Base-by-base conservation (phyloP, 2,888 invertebrate genomes). In the Clunio marinus region DNA sequence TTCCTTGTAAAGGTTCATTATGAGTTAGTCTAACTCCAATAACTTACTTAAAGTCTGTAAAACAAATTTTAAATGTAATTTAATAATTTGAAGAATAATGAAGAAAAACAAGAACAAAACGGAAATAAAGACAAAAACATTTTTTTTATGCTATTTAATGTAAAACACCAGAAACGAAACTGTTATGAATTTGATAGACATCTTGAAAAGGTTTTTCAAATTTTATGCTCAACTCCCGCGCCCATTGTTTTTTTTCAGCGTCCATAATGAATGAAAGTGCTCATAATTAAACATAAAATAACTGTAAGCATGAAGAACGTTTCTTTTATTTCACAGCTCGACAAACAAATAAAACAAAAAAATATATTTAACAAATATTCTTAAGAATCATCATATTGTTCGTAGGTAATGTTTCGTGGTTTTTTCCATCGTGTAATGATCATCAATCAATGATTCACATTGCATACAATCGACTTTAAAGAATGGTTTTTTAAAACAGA, bases 281-380 rank as follows among this genome's bases (percentile, higher is more conserved):
- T 17, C 8, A 7, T 51, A 51, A 51, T 51, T 51, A 51, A 51
- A 51, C 51, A 22, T 51, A 32, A n/a, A n/a, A 32, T 32, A 51
- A 51, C 51, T 17, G 51, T 51, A 22, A 51, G 51, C 51, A 51
- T 51, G 51, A 51, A 51, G 22, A n/a, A n/a, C n/a, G n/a, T n/a
- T n/a, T 51, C 51, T 51, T n/a, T 51, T 51, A 51, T 51, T 32
- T 51, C 51, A 51, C 51, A 51, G 51, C 51, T 3, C n/a, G n/a
- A n/a, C n/a, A 51, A 17, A 51, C 35, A 13, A 32, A 32, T 13
- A 32, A 32, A 32, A 32, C 7, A 5, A 22, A 22, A 51, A 51
- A 51, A 51, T 51, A 17, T 20, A 17, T 51, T 51, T 51, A 13
- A n/a, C n/a, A n/a, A n/a, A n/a, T n/a, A n/a, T n/a, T n/a, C n/a